Evolutionary conservation across 2,797 vertebrate species (phyloP), one percentile per base, ranked within the genome.

Genomic region (Danio aesculapii): DNA sequence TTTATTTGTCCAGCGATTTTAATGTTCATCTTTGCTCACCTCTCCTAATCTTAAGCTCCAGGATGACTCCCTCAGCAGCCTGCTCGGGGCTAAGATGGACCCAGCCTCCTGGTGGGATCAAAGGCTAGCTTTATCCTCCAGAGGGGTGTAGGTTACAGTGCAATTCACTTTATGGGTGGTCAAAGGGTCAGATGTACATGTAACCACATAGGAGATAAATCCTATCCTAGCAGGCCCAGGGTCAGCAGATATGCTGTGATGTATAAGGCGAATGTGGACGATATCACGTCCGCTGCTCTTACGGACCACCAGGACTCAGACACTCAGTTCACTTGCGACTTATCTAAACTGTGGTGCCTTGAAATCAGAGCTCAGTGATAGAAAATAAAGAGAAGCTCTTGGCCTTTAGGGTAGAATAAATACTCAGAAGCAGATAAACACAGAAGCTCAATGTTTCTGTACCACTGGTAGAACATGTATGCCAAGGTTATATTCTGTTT

Each of bases 1-100:
- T 63, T 46, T 79, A 71, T 79, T 79, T 72, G 41, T 63, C 76
- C 71, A 80, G 77, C 88, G 81, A 83, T 88, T 82, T 84, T 79
- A 85, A 75, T 86, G 79, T 80, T 64, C 76, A 61, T 79, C 68
- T 58, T 6, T 3, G 1, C 43, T 74, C 52, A 41, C 50, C 50
- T 72, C 68, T 43, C 47, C 44, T 59, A 83, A n/a, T 73, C 44
- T 78, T 67, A 41, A 46, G 4, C 16, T 69, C 16, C 10, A 62
- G 46, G 72, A 73, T 58, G n/a, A 52, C 46, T 59, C 49, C 75
- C 39, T 62, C 39, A 57, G 73, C 50, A 81, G 75, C 68, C 49
- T 62, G 59, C 49, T 55, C 10, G 1, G 58, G 41, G 4, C 58
- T 79, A 68, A 71, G 67, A 79, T 79, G 47, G 67, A 11, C 77